A percentile compares a stretch with the other conserved stretches of the same genome.
Conservation (phyloP, 1,140 invertebrate genomes). For the Drosophila prosaltans region DNA sequence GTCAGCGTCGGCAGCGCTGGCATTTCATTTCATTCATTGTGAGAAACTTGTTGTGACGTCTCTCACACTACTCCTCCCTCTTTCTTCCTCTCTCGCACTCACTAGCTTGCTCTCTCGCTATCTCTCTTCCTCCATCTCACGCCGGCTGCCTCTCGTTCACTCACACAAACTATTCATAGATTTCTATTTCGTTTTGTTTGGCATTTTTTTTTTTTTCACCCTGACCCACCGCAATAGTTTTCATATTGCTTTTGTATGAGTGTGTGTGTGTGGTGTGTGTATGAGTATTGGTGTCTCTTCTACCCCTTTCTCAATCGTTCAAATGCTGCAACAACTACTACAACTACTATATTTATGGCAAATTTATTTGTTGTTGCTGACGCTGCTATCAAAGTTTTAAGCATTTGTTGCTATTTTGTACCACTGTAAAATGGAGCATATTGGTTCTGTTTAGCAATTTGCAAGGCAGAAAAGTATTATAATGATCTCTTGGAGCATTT, state of each 20-base stretch:
- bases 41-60: conserved; percentile 21
- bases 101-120: conserved; percentile 23
- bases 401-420: neutral
- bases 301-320: conserved; percentile 56
- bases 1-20: neutral
- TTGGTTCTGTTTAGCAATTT: neutral
- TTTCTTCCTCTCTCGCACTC: conserved; percentile 17
- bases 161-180: conserved; percentile 72
- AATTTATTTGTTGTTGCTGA: conserved; percentile 44
- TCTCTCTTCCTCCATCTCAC: conserved; percentile 21
- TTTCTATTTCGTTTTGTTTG: conserved; percentile 71
- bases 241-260: conserved; percentile 49
- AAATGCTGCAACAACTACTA: conserved; percentile 46
- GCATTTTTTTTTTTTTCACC: conserved; percentile 45
- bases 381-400: conserved; percentile 51
- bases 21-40: conserved; percentile 38
- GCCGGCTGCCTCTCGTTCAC: neutral
- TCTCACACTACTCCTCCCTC: conserved; percentile 26
- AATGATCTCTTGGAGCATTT: too few species aligned
- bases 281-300: neutral
- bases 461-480: neutral
- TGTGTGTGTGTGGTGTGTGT: neutral
- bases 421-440: neutral
- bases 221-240: conserved; percentile 81
- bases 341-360: conserved; percentile 70